Evolutionary conservation across 2,797 vertebrate species (phyloP), one percentile per base, ranked within the genome.

Genomic region (Fistularia tabacaria): DNA sequence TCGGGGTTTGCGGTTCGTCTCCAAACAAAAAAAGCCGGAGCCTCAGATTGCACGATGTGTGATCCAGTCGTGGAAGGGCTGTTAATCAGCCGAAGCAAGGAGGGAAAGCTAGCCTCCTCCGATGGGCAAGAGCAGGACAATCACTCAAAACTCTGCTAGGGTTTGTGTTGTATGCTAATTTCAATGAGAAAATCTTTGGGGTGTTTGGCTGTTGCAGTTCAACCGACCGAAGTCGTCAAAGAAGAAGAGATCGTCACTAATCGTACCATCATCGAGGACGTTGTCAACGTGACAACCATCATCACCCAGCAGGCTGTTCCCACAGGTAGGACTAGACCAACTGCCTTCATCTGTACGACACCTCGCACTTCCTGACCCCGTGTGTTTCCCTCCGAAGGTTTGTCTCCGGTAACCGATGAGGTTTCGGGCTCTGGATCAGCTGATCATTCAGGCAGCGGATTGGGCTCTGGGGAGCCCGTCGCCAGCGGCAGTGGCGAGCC

Each of bases 361-460:
- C 25, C 14, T 42, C 41, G 14, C 15, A 25, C 25, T 25, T 25
- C 25, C 25, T 10, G 43, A 45, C n/a, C n/a, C 7, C n/a, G 45
- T 45, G 5, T 14, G 38, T 45, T 37, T 45, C 38, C 12, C 3
- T 38, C 36, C 14, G 40, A 15, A 36, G 13, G n/a, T 10, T 75
- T 82, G 77, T 78, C 88, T 74, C 79, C 89, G 50, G 59, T 78
- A 14, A 69, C 71, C 1, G 3, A 69, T 61, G 76, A 87, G 9
- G 58, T n/a, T 6, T 86, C 87, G 11, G 82, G 82, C 44, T 90
- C 82, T 51, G 83, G 79, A 42, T 87, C 85, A 58, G 75, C 66
- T 8, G 80, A 76, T 10, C 62, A 59, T 37, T 87, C 80, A 51
- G 54, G 63, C 36, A 82, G 64, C 0, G 80, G 80, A 1, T 75